Conservation (phyloP, 2,113 vertebrate genomes). For the Chloropsis cyanopogon region DNA sequence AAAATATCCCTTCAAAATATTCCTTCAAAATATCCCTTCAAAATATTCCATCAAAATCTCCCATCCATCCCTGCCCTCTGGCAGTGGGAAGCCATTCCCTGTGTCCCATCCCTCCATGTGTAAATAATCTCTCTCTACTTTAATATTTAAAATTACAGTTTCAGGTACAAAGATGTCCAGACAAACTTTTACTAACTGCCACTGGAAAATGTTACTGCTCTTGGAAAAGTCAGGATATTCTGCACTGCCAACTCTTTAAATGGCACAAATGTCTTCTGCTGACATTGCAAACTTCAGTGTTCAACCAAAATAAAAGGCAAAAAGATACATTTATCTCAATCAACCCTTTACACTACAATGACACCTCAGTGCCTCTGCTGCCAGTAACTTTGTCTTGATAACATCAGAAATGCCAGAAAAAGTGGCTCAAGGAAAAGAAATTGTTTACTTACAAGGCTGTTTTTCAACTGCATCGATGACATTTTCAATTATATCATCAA, state of each 20-base stretch:
- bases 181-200: background rate
- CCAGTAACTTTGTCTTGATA: background rate
- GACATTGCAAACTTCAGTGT: background rate
- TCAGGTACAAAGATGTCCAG: background rate
- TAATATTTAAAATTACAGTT: background rate
- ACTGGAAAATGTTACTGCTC: background rate
- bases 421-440: background rate
- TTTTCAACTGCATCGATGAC: conserved; percentile 92
- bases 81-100: background rate
- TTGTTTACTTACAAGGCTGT: conserved; percentile 82
- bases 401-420: background rate
- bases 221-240: background rate
- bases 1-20: background rate
- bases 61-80: background rate
- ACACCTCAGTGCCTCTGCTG: background rate
- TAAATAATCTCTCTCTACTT: background rate
- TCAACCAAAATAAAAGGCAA: background rate
- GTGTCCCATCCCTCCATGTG: background rate
- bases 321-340: background rate
- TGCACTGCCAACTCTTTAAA: background rate
- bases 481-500: conserved; percentile 85
- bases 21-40: background rate
- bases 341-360: background rate
- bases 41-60: too few relatives aligned
- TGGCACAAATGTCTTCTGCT: background rate